Conservation (phyloP, 1,140 invertebrate genomes). For the Brachionus rotundiformis region DNA sequence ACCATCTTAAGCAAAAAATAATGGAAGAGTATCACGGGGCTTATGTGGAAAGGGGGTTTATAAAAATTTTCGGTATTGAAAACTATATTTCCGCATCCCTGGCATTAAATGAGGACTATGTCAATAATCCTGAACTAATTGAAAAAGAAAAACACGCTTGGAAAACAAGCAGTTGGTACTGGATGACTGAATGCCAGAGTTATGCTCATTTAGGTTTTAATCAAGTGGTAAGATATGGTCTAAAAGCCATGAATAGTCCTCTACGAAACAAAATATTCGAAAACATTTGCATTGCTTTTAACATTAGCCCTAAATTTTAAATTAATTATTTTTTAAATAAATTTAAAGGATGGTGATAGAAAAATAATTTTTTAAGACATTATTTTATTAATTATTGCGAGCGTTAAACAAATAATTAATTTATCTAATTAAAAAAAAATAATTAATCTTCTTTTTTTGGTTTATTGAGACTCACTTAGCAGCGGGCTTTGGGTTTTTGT, state of each 20-base stretch:
- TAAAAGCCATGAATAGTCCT: background rate
- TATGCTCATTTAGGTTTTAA: background rate
- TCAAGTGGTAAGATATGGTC: background rate
- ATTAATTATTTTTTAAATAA: background rate
- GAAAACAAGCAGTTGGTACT: background rate
- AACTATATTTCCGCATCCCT: background rate
- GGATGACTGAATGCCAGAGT: background rate
- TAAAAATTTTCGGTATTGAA: background rate
- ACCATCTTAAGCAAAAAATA: background rate
- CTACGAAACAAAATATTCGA: background rate
- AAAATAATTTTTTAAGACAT: background rate
- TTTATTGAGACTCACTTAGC: slow-evolving; percentile 8
- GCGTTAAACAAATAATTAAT: background rate
- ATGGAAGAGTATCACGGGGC: background rate
- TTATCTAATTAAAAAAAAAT: slow-evolving; percentile 20
- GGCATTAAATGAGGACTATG: background rate
- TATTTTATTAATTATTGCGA: slow-evolving; percentile 15
- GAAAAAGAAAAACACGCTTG: background rate
- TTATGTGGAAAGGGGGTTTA: background rate
- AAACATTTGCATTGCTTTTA: background rate
- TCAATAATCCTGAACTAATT: background rate
- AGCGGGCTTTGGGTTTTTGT: slow-evolving; percentile 12
- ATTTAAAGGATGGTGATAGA: no score
- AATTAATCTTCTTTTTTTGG: background rate
- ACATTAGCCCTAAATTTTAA: background rate